Conservation (phyloP, 2,888 invertebrate genomes). For the Chaitophorus viminalis region DNA sequence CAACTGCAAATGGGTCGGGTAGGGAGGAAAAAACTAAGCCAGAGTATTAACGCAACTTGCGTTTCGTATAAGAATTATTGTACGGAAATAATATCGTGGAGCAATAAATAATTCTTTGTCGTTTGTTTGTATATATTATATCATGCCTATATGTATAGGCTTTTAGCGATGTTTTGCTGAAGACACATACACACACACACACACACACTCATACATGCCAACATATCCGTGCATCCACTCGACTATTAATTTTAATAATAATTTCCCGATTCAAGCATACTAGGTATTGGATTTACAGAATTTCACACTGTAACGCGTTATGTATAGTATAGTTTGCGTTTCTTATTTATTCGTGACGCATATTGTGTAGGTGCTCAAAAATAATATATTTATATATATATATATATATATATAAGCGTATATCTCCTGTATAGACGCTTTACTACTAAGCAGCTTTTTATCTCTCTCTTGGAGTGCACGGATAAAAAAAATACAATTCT, state of each 20-base stretch:
- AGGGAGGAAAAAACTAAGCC: not conserved
- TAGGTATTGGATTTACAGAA: not conserved
- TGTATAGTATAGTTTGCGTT: not conserved
- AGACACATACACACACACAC: not conserved
- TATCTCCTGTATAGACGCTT: not conserved
- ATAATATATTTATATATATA: not conserved
- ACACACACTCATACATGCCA: not conserved
- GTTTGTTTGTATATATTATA: slow-evolving; percentile 10
- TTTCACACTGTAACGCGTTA: not conserved
- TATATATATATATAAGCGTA: not conserved
- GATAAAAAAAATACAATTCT: not conserved
- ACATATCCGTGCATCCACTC: too few species aligned
- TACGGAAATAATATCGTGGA: slow-evolving; percentile 24
- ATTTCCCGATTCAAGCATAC: not conserved
- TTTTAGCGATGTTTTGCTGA: not conserved
- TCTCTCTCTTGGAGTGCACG: not conserved
- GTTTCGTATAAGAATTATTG: slow-evolving; percentile 44
- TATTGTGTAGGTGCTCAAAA: too few species aligned
- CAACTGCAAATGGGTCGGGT: too few species aligned
- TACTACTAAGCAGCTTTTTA: too few species aligned
- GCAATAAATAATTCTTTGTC: slow-evolving; percentile 56
- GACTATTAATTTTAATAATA: not conserved
- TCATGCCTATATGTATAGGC: not conserved
- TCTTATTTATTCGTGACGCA: not conserved
- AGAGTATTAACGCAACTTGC: not conserved